Evolutionary conservation across 2,113 vertebrate genomes (phyloP), one percentile per base, ranked within the genome.

Genomic region (Forbesichthys agassizii): DNA sequence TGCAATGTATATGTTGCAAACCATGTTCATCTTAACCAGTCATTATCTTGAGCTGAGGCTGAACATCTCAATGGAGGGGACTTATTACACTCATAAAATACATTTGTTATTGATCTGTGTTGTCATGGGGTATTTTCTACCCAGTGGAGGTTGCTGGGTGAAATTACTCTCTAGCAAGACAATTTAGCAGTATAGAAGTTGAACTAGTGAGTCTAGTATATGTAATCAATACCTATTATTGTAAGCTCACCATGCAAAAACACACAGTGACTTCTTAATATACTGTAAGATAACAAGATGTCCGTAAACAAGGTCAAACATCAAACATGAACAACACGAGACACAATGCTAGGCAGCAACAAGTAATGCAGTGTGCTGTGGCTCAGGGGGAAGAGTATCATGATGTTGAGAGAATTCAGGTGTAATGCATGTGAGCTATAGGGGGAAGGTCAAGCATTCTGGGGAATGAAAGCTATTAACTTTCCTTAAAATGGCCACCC

Each of bases 391-490:
- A 13, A 71, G 75, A 73, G 71, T 66, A 78, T 80, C 58, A 42
- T 64, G 69, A 63, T 66, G 66, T 76, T 73, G 75, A 66, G 68
- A 83, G 78, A 84, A 84, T 82, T 79, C 67, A 85, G 80, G 83
- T 81, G 72, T 81, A 90, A 90, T 87, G 84, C 70, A 88, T 90
- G 78, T 62, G 69, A 79, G 73, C 73, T 62, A 68, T 7, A 16
- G 74, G 71, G 74, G 71, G 87, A 88, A 87, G 85, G 86, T 89
- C 83, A 88, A 81, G 81, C 75, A 73, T 66, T 69, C 74, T 58
- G 73, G 62, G 78, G 79, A 86, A 81, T 76, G 83, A 84, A 87
- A 86, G 84, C 84, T 81, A 88, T 89, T 88, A 81, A 84, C 84
- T 74, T 84, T 79, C 65, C 72, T 60, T 62, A 79, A 83, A 80